Evolutionary conservation across 2,113 vertebrate species (phyloP).

Genomic region (Phasianus colchicus): DNA sequence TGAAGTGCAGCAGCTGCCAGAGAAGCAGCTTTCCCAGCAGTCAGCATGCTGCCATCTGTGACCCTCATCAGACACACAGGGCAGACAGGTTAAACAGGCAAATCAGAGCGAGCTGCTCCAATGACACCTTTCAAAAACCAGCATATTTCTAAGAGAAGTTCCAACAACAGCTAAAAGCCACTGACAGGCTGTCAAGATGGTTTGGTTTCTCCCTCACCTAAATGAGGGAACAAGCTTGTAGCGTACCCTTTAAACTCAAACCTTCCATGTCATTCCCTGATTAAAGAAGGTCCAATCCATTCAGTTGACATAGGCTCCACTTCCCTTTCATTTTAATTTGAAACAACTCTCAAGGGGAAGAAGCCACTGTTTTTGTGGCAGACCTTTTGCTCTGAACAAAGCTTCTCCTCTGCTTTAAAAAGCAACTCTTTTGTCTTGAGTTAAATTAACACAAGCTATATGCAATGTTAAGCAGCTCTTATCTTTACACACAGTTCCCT

Average conservation of each 20-base stretch:
- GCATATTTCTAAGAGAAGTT: neutral
- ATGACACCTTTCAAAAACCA: neutral
- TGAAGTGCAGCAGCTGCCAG: neutral
- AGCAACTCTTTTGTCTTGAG: neutral
- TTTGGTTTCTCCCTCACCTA: neutral
- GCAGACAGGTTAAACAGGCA: neutral
- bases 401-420: neutral
- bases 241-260: neutral
- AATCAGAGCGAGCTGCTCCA: neutral
- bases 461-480: neutral
- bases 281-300: neutral
- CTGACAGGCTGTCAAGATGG: neutral
- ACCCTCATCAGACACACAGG: fast-evolving
- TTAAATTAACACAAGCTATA: neutral
- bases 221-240: neutral
- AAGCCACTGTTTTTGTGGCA: neutral
- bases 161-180: neutral
- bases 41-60: fast-evolving
- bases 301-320: fast-evolving
- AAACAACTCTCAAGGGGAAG: neutral
- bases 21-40: neutral
- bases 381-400: neutral
- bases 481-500: neutral
- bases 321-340: neutral
- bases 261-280: neutral